Percentiles rank a stretch among this genome's conserved stretches.
Evolutionary conservation across 2,797 vertebrate genomes (phyloP).

Genomic region (Botia kubotai): DNA sequence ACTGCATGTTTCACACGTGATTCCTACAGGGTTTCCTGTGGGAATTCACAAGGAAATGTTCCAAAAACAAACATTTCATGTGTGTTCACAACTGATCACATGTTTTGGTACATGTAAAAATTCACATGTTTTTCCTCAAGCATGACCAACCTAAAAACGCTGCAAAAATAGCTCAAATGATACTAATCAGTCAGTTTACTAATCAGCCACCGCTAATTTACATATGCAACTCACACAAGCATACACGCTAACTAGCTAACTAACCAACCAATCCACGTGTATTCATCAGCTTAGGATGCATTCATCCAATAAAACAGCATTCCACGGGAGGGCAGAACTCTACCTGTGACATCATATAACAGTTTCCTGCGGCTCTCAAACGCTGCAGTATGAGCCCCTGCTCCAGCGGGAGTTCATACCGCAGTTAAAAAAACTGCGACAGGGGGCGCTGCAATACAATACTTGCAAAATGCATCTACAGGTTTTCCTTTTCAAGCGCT

Average conservation of each 20-base stretch:
- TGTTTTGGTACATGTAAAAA: no score
- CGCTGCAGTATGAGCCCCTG: conserved; percentile 28
- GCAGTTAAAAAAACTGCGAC: conserved; percentile 14
- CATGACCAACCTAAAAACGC: not conserved
- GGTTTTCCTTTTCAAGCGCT: not conserved
- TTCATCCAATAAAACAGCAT: conserved; percentile 73
- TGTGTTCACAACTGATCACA: no score
- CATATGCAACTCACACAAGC: conserved; percentile 65
- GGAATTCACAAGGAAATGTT: no score
- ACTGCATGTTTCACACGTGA: no score
- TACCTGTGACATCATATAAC: conserved; percentile 71
- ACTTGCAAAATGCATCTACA: conserved; percentile 17
- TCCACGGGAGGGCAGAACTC: conserved; percentile 70
- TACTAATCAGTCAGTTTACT: not conserved
- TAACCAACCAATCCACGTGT: not conserved
- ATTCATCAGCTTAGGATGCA: conserved; percentile 56
- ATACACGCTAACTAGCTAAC: conserved; percentile 29
- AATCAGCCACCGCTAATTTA: not conserved
- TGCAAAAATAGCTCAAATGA: not conserved
- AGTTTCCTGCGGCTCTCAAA: conserved; percentile 41
- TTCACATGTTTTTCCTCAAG: no score
- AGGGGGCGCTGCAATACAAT: conserved; percentile 51
- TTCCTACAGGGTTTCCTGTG: no score
- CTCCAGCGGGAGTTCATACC: conserved; percentile 19
- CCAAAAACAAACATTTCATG: no score